These are phyloP conservation scores for Chorisops tibialis DNA, from an alignment of 2,888 invertebrate species.

Conservation along the genomic window DNA sequence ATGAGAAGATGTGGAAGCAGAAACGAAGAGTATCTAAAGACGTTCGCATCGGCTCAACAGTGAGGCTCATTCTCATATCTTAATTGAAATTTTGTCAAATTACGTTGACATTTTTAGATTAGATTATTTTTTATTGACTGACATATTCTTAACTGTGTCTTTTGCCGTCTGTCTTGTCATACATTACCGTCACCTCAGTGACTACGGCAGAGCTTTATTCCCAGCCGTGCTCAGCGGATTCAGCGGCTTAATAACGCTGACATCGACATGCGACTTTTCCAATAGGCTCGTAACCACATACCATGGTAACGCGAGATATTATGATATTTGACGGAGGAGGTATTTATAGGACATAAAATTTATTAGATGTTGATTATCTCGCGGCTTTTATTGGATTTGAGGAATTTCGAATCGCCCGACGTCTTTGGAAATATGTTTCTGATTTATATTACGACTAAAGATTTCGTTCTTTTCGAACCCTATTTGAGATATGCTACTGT, in stretches of 20 bases:
- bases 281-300: constrained; percentile 7
- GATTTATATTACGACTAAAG: no score
- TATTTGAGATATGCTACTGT: no score
- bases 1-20: not conserved
- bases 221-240: not conserved
- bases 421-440: no score
- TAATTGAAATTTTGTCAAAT: constrained; percentile 46
- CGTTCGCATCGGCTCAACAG: not conserved
- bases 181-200: constrained; percentile 4
- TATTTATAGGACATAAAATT: not conserved
- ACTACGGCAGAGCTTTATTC: not conserved
- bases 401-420: constrained; percentile 1
- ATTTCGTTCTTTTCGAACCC: no score
- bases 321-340: constrained; percentile 2
- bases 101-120: constrained; percentile 44
- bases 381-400: constrained; percentile 1
- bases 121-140: constrained; percentile 39
- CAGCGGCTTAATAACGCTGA: constrained; percentile 5
- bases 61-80: constrained; percentile 38
- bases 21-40: not conserved
- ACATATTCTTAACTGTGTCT: constrained; percentile 23
- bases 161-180: not conserved
- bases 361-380: constrained; percentile 5
- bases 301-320: constrained; percentile 2
- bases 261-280: constrained; percentile 13